These are phyloP conservation scores for Dolichallabes microphthalmus DNA, from an alignment of 2,113 vertebrate genomes.

Conservation along the genomic window DNA sequence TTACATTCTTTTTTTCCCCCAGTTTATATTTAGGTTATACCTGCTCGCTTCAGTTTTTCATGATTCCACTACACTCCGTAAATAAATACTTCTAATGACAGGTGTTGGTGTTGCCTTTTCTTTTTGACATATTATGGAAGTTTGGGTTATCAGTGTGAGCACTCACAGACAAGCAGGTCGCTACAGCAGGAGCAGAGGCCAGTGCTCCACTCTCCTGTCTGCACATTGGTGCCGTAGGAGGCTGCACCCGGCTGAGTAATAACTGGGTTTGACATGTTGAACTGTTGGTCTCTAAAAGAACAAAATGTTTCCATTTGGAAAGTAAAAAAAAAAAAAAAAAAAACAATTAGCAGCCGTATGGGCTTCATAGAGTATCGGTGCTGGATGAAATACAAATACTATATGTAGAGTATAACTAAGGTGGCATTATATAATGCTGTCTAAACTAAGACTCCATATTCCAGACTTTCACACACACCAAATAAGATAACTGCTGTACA, in stretches of 20 bases:
- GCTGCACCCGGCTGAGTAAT: constrained; percentile 68
- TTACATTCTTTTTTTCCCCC: neutral
- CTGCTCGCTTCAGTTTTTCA: neutral
- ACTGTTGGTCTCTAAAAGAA: neutral
- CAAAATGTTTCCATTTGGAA: neutral
- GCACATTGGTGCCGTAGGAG: constrained; percentile 74
- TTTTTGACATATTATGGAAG: neutral
- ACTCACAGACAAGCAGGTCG: constrained; percentile 76
- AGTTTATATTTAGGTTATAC: neutral
- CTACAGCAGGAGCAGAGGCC: constrained; percentile 73
- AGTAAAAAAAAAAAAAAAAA: neutral
- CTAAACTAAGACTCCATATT: neutral
- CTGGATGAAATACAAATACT: neutral
- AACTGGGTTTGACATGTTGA: constrained; percentile 73
- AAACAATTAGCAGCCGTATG: neutral
- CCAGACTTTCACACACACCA: neutral
- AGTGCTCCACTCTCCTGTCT: constrained; percentile 77
- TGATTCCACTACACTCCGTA: neutral
- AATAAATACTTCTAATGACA: neutral
- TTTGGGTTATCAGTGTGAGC: neutral
- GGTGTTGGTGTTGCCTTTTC: neutral
- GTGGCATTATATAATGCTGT: neutral
- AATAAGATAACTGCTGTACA: neutral
- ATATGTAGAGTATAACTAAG: neutral
- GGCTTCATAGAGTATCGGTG: neutral